Percentiles rank a stretch among this genome's conserved stretches.
These are phyloP conservation scores for Salmo trutta DNA, from an alignment of 2,797 vertebrate genomes.

Conservation along the genomic window DNA sequence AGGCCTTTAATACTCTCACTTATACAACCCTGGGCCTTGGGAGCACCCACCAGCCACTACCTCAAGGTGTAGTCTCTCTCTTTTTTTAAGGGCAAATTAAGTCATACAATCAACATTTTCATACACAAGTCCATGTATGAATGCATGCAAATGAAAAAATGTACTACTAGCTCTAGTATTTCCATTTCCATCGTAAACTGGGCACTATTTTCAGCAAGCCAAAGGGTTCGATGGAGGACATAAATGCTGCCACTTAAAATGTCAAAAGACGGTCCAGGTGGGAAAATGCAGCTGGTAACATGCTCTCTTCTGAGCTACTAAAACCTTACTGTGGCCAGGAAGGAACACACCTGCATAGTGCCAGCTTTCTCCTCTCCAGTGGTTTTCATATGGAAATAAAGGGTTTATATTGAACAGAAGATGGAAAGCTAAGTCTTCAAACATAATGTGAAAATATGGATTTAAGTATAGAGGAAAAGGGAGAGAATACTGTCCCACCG, in stretches of 20 bases:
- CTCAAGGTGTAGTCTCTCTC: no score
- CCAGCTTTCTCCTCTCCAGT: not conserved
- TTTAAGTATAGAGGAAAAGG: not conserved
- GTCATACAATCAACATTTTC: no score
- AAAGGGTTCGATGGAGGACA: slow-evolving; percentile 24
- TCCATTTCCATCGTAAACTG: slow-evolving; percentile 48
- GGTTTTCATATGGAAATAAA: not conserved
- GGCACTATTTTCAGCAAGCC: slow-evolving; percentile 38
- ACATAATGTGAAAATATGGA: not conserved
- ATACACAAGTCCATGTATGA: not conserved
- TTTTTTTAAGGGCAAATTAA: no score
- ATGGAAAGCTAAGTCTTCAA: no score
- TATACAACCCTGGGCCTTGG: slow-evolving; percentile 17
- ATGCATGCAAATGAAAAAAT: no score
- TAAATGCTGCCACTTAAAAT: slow-evolving; percentile 19
- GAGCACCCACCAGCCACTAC: not conserved
- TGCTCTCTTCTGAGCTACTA: not conserved
- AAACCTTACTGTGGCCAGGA: not conserved
- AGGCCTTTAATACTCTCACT: slow-evolving; percentile 33
- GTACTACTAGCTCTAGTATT: slow-evolving; percentile 17
- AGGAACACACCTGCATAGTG: not conserved
- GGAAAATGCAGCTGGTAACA: slow-evolving; percentile 31
- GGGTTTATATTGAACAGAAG: not conserved
- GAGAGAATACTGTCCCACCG: not conserved
- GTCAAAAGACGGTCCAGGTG: slow-evolving; percentile 10